Evolutionary conservation across 2,797 vertebrate genomes (phyloP), one percentile per base, ranked within the genome.

Genomic region (Sebastes paucispinis): DNA sequence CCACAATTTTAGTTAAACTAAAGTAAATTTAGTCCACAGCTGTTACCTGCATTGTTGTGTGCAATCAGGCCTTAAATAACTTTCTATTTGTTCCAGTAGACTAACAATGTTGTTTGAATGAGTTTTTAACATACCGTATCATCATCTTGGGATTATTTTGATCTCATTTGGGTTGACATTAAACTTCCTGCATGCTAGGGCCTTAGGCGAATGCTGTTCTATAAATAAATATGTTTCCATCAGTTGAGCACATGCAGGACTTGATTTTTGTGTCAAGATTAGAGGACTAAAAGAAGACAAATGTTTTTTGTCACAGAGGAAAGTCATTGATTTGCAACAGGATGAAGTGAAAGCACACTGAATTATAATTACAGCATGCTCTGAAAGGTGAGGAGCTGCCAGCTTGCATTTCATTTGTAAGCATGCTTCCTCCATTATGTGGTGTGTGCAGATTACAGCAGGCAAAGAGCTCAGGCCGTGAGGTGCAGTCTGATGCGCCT

Each of bases 331-430:
- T 89, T 87, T 81, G 72, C 50, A 68, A 79, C 20, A 39, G 67
- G 66, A 83, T 79, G 54, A 62, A 85, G 79, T 71, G 55, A 83
- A 83, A 79, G 73, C 39, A 11, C 60, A 64, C 58, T 70, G 50
- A 77, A 64, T 82, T 73, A 70, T 85, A 86, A 83, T 85, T 77
- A 81, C 77, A 73, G 43, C 25, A 22, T 66, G 59, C 20, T 79
- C 74, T 67, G 31, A 83, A 81, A 89, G 71, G 80, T 83, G 74
- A 86, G 54, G 29, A 8, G 62, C 54, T 80, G 85, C 83, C 82
- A 54, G 29, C 73, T 59, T 59, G 32, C 43, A 71, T 83, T 83
- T 72, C 78, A 85, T 86, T 81, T 78, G 65, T 60, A 27, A 69
- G 8, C 25, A 67, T 52, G 25, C n/a, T 27, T 72, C 60, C 20